A percentile compares a stretch with the other conserved stretches of the same genome.
These are phyloP conservation scores for Temnothorax nylanderi DNA, from an alignment of 1,140 invertebrate species.

Conservation along the genomic window DNA sequence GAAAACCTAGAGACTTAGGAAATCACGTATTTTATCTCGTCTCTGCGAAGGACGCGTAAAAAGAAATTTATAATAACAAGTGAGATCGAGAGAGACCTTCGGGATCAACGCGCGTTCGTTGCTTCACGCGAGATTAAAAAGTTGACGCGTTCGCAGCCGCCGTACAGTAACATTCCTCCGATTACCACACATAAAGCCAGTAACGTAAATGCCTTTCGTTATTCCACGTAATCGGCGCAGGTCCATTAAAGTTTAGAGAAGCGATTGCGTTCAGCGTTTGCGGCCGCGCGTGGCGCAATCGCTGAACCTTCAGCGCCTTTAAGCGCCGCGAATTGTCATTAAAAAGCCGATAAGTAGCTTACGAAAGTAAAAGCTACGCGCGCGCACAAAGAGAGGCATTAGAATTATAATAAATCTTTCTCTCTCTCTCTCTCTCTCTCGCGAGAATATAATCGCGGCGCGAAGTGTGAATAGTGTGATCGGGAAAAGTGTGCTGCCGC, in stretches of 20 bases:
- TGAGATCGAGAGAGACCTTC: neutral
- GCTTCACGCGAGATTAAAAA: neutral
- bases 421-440: neutral
- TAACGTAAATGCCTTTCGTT: slow-evolving; percentile 21
- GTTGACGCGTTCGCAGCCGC: neutral
- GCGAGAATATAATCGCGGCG: slow-evolving; percentile 1
- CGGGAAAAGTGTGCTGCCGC: slow-evolving; percentile 4
- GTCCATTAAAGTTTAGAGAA: slow-evolving; percentile 29
- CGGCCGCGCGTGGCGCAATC: neutral
- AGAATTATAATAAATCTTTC: slow-evolving; percentile 44
- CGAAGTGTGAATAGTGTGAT: neutral
- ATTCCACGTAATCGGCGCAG: slow-evolving; percentile 1
- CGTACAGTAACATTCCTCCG: neutral
- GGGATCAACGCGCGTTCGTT: neutral
- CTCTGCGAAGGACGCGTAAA: neutral
- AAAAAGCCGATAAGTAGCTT: neutral
- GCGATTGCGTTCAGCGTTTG: neutral
- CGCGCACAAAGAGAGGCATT: neutral
- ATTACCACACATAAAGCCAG: neutral
- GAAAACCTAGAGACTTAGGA: neutral
- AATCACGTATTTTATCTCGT: neutral
- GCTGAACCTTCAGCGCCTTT: neutral
- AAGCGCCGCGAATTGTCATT: neutral
- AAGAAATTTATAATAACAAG: neutral
- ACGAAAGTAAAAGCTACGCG: slow-evolving; percentile 7